Evolutionary conservation across 1,140 invertebrate genomes (phyloP).

Genomic region (Reticulitermes speratus): DNA sequence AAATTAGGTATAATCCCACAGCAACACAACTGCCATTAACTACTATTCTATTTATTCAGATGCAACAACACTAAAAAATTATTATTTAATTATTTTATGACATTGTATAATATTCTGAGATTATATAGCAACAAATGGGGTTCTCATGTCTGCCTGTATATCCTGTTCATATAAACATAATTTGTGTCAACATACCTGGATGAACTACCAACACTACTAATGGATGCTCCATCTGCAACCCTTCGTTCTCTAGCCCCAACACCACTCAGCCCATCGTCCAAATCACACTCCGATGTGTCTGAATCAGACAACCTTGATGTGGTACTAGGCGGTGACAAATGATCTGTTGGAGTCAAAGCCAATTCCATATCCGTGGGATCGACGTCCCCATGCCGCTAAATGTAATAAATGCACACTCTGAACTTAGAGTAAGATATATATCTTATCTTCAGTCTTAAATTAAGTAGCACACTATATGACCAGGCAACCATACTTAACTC

Average conservation of each 20-base stretch:
- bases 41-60: no score
- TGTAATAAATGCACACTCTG: neutral
- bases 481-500: no score
- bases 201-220: constrained; percentile 86
- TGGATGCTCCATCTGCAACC: constrained; percentile 71
- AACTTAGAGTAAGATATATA: neutral
- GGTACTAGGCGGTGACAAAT: constrained; percentile 87
- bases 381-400: constrained; percentile 25
- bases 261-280: constrained; percentile 61
- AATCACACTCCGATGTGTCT: constrained; percentile 89
- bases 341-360: constrained; percentile 67
- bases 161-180: no score
- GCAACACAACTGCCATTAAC: no score
- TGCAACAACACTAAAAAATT: no score
- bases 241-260: constrained; percentile 56
- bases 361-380: constrained; percentile 51
- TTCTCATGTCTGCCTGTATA: no score
- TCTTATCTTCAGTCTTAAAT: neutral
- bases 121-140: no score
- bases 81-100: no score
- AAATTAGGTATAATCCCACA: no score
- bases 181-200: constrained; percentile 55
- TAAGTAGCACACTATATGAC: neutral
- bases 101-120: no score
- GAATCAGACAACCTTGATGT: constrained; percentile 88